Evolutionary conservation across 2,888 invertebrate genomes (phyloP).

Genomic region (Hofmannophila pseudospretella): DNA sequence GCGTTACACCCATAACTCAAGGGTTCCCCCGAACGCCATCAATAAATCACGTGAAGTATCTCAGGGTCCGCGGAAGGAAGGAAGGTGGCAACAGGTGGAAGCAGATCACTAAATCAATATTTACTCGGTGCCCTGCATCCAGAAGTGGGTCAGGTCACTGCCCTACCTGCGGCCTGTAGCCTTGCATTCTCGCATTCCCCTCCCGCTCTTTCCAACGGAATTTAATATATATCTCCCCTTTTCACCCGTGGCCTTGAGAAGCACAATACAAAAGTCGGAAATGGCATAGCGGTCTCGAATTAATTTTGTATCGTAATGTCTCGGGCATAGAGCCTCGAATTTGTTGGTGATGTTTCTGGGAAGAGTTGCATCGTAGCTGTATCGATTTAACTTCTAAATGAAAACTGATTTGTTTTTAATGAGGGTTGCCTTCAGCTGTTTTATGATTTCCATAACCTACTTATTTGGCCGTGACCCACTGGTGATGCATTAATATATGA

Average conservation of each 20-base stretch:
- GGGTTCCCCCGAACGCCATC: conserved; percentile 10
- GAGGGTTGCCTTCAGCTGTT: conserved; percentile 21
- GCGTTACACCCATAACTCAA: neutral
- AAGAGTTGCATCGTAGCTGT: conserved; percentile 39
- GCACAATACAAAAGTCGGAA: conserved; percentile 63
- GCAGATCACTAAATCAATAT: conserved; percentile 68
- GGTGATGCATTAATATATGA: too few relatives aligned
- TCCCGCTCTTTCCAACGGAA: conserved; percentile 31
- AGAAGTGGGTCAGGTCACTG: conserved; percentile 72
- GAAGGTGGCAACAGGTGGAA: conserved; percentile 65
- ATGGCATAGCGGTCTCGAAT: conserved; percentile 43
- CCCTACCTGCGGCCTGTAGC: conserved; percentile 66
- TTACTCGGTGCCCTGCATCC: conserved; percentile 61
- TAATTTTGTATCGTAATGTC: conserved; percentile 47
- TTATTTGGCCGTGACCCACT: conserved; percentile 50
- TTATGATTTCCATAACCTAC: conserved; percentile 43
- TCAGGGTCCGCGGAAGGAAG: conserved; percentile 32
- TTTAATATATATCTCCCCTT: conserved; percentile 30
- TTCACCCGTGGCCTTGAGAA: conserved; percentile 58
- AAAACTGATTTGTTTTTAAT: conserved; percentile 59
- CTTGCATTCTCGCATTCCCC: conserved; percentile 56
- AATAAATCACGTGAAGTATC: conserved; percentile 21
- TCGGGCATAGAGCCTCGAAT: conserved; percentile 27
- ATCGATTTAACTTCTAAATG: conserved; percentile 50
- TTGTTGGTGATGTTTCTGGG: conserved; percentile 15